Evolutionary conservation across 2,113 vertebrate genomes (phyloP).

Genomic region (Erpornis zantholeuca): DNA sequence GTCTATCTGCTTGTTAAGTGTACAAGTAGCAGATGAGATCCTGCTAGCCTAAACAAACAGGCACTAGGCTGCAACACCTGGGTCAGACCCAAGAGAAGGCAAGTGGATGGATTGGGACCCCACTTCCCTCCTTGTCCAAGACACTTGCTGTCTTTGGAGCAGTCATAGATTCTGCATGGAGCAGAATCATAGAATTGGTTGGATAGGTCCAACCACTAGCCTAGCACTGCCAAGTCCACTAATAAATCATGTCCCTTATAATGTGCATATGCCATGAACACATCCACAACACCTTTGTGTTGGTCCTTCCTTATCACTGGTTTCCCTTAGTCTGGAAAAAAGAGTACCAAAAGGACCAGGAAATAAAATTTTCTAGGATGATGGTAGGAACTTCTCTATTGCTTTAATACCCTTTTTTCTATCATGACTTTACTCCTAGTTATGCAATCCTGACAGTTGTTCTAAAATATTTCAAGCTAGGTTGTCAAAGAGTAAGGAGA

Average conservation of each 20-base stretch:
- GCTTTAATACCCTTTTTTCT: not conserved
- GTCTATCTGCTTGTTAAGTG: not conserved
- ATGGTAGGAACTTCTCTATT: not conserved
- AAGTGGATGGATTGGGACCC: not conserved
- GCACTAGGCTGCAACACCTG: not conserved
- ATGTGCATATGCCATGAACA: rapidly evolving
- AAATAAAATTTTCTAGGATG: not conserved
- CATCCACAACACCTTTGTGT: not conserved
- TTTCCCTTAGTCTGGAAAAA: not conserved
- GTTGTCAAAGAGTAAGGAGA: not conserved
- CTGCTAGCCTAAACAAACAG: not conserved
- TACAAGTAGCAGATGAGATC: not conserved
- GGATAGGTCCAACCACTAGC: not conserved
- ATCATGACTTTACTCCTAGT: not conserved
- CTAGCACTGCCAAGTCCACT: not conserved
- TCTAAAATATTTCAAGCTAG: not conserved
- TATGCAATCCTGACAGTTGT: not conserved
- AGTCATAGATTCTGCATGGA: not conserved
- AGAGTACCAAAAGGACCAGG: not conserved
- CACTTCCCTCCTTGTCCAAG: not conserved
- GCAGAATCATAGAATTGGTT: not conserved
- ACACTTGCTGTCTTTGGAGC: not conserved
- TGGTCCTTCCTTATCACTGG: not conserved
- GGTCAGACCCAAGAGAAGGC: not conserved
- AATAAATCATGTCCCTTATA: not conserved